Evolutionary conservation across 2,888 invertebrate genomes (phyloP), one percentile per base, ranked within the genome.

Genomic region (Xestoiulus laeticollis): DNA sequence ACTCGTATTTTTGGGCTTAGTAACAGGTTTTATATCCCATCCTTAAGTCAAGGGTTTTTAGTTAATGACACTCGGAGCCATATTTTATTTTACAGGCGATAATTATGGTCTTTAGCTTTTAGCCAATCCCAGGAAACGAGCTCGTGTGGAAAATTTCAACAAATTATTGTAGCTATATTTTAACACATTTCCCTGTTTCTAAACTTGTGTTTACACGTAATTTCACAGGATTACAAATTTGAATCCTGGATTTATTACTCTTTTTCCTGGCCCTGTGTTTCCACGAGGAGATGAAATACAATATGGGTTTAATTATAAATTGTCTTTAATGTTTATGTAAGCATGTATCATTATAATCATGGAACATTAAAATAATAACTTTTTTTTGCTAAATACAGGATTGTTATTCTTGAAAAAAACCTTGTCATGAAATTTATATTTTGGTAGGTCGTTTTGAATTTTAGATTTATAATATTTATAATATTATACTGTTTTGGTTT

Each of bases 31-130:
- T 78, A 78, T 30, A 78, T 22, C 78, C 78, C 26, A 22, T 30
- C 78, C 30, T 78, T 78, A 78, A 78, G 78, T 78, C 78, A 30
- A 30, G 78, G 78, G 78, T 30, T 78, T 78, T 78, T 78, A 78
- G 78, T 78, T 78, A 78, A 78, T 78, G 78, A 78, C 78, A 30
- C 78, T 22, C 26, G 78, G 14, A 26, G 78, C 78, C 30, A 30
- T 78, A 78, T 78, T 78, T 78, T 30, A 78, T 78, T 14, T 78
- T 78, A 30, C 12, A 5, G 26, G 26, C 78, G 78, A 26, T 78
- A 78, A 78, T 78, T 78, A 78, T 78, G 78, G 78, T 78, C 30
- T 30, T 78, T 78, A 78, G 26, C 30, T 78, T 48, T 30, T 8
- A 30, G 26, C 78, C 78, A 78, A 26, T 78, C 30, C 78, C 30